phyloP scores from a whole-genome alignment of 2,113 vertebrate genomes.

The Aspiorhynchus laticeps region DNA sequence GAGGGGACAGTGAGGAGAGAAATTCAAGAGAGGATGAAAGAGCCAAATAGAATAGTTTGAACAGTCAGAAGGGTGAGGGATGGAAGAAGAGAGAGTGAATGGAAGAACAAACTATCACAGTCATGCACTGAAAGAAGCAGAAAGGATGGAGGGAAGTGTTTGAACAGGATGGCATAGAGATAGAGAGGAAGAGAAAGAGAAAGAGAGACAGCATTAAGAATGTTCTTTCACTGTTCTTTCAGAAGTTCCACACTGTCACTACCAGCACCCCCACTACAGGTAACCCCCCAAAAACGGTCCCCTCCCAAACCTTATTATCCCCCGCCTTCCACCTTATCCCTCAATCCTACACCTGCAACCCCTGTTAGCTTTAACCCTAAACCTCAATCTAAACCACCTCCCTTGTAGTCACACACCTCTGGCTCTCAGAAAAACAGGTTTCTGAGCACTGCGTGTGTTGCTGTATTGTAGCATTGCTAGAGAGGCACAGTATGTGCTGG shows the following conservation, averaged over 20 bases:
- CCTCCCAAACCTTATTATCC: conserved; percentile 39
- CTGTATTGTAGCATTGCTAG: conserved; percentile 61
- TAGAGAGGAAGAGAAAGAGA: conserved; percentile 52
- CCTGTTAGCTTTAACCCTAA: conserved; percentile 21
- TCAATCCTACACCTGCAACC: conserved; percentile 55
- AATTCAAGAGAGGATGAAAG: conserved; percentile 14
- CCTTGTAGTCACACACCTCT: conserved; percentile 19
- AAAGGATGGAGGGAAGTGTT: conserved; percentile 3
- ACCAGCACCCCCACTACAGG: conserved; percentile 79
- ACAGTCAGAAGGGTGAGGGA: background rate
- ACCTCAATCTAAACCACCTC: conserved; percentile 17
- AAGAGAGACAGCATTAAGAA: conserved; percentile 41
- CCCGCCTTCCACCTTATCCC: conserved; percentile 25
- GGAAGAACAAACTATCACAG: conserved; percentile 24
- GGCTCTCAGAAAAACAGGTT: conserved; percentile 20
- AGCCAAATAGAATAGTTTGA: background rate
- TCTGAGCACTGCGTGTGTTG: conserved; percentile 56
- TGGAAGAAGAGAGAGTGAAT: conserved; percentile 10
- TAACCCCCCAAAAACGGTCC: conserved; percentile 67
- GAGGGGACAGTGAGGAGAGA: conserved; percentile 17
- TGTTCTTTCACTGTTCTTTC: conserved; percentile 81
- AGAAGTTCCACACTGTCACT: conserved; percentile 80
- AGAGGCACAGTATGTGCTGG: conserved; percentile 32
- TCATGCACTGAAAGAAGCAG: background rate
- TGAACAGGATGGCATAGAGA: conserved; percentile 48